Evolutionary conservation across 2,113 vertebrate species (phyloP).

Genomic region (Myiagra hebetior): DNA sequence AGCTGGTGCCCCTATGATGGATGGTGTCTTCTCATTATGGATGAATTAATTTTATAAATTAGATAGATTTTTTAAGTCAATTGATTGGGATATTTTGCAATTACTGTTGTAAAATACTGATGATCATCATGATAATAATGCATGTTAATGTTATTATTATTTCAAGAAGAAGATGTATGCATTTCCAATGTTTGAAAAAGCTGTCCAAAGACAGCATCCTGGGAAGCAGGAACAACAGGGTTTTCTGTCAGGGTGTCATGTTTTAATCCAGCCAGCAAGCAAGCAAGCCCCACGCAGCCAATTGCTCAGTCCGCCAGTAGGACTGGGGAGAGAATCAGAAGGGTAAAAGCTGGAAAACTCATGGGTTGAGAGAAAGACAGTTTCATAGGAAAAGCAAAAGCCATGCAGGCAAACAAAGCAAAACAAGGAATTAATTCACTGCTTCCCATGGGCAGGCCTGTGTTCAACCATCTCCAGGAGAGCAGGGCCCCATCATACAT

Average conservation of each 20-base stretch:
- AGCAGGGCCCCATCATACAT: neutral
- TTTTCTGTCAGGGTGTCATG: fast-evolving
- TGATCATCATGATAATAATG: neutral
- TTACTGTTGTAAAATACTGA: neutral
- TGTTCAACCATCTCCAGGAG: neutral
- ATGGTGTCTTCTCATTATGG: neutral
- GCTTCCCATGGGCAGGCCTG: neutral
- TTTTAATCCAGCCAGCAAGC: neutral
- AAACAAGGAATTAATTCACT: neutral
- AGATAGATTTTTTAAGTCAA: neutral
- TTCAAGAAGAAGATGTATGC: neutral
- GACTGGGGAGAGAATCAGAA: neutral
- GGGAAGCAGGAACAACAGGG: neutral
- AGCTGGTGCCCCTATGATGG: neutral
- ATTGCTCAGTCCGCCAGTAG: neutral
- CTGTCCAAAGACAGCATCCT: neutral
- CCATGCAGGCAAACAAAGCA: neutral
- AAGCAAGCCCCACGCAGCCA: fast-evolving
- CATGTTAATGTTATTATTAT: neutral
- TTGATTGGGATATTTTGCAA: neutral
- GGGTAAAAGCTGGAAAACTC: neutral
- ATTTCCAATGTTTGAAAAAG: neutral
- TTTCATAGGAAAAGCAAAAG: neutral
- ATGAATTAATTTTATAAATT: neutral
- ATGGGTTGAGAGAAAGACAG: neutral